Evolutionary conservation across 2,797 vertebrate species (phyloP).

Genomic region (Arremon brunneinucha): DNA sequence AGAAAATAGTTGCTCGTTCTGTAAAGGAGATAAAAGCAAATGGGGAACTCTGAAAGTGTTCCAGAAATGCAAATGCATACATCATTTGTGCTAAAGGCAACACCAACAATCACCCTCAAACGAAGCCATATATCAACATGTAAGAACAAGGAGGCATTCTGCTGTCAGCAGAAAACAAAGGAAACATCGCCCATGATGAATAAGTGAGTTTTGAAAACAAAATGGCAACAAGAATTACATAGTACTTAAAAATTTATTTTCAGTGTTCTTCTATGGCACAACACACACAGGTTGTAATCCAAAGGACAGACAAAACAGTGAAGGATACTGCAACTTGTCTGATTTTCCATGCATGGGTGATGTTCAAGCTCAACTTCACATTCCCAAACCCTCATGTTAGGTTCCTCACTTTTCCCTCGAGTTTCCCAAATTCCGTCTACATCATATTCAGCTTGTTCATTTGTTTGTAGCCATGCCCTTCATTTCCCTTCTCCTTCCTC

Average conservation of each 20-base stretch:
- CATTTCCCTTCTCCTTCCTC: not conserved
- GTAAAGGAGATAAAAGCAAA: conserved; percentile 51
- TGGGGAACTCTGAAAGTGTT: conserved; percentile 13
- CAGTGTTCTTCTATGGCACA: not conserved
- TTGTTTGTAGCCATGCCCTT: not conserved
- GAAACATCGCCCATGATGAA: not conserved
- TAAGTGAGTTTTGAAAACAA: not conserved
- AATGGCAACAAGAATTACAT: not conserved
- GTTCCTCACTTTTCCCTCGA: not conserved
- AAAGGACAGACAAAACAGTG: not conserved
- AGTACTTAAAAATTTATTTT: not conserved
- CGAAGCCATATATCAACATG: conserved; percentile 35
- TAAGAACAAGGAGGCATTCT: conserved; percentile 48
- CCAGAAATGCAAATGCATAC: conserved; percentile 59
- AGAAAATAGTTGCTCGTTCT: conserved; percentile 10
- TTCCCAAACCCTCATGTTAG: not conserved
- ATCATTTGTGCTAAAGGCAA: conserved; percentile 55
- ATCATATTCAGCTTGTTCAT: not conserved
- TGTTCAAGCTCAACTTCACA: not conserved
- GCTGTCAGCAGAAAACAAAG: conserved; percentile 37
- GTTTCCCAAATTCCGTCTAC: not conserved
- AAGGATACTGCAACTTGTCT: not conserved
- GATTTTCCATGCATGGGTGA: not conserved
- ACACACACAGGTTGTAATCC: not conserved
- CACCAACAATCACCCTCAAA: conserved; percentile 2